Percentiles rank a stretch among this genome's conserved stretches.
Evolutionary conservation across 2,888 invertebrate genomes (phyloP).

Genomic region (Microctonus aethiopoides): DNA sequence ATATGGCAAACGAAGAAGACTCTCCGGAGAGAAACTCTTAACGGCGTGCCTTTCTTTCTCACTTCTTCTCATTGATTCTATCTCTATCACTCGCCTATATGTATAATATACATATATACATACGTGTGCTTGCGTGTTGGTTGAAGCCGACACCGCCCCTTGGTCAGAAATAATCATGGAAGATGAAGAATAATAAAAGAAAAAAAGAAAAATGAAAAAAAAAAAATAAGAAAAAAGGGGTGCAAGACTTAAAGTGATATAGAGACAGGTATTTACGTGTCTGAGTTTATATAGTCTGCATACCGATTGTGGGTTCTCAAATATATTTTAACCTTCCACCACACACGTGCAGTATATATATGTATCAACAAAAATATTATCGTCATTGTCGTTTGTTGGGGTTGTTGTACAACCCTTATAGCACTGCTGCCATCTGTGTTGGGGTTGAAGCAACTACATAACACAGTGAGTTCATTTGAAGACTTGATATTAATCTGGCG

Average conservation of each 20-base stretch:
- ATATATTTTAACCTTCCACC: slow-evolving; percentile 7
- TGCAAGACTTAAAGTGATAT: not conserved
- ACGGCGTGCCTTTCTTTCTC: slow-evolving; percentile 7
- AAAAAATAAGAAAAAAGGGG: not conserved
- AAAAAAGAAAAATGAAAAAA: not conserved
- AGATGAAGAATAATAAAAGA: not conserved
- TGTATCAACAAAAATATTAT: not conserved
- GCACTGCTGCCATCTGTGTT: slow-evolving; percentile 45
- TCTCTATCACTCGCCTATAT: not conserved
- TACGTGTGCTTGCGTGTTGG: slow-evolving; percentile 3
- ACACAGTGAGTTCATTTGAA: not conserved
- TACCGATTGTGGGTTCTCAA: slow-evolving; percentile 35
- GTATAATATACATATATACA: not conserved
- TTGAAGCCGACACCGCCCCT: slow-evolving; percentile 13
- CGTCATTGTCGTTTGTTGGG: no score
- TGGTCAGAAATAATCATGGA: slow-evolving; percentile 2
- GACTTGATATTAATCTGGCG: slow-evolving; percentile 16
- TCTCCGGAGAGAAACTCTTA: not conserved
- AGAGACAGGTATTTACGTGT: not conserved
- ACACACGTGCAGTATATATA: not conserved
- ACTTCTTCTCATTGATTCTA: not conserved
- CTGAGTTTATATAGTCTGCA: not conserved
- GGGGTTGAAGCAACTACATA: slow-evolving; percentile 31
- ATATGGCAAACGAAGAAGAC: slow-evolving; percentile 5
- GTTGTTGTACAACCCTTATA: not conserved